Evolutionary conservation across 1,140 invertebrate genomes (phyloP).

Genomic region (Temnothorax longispinosus): DNA sequence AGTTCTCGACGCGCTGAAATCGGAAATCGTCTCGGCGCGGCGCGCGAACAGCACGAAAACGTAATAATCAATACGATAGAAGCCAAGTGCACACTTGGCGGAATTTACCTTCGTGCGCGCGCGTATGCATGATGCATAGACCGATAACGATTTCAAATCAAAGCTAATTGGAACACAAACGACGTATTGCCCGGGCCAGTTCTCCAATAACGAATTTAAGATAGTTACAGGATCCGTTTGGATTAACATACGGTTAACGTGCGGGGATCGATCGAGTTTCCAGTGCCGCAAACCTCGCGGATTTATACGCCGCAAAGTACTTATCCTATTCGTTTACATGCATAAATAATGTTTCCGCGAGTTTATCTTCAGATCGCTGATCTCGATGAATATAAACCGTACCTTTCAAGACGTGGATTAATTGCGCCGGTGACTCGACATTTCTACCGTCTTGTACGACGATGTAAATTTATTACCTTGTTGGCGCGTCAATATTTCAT

Average conservation of each 20-base stretch:
- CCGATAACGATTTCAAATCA: slow-evolving; percentile 63
- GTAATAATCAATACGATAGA: slow-evolving; percentile 55
- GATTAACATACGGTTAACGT: slow-evolving; percentile 49
- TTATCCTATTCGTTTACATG: slow-evolving; percentile 59
- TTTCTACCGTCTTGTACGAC: slow-evolving; percentile 4
- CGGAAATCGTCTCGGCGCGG: neutral
- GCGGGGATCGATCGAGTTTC: slow-evolving; percentile 39
- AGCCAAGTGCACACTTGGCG: neutral
- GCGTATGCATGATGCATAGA: slow-evolving; percentile 37
- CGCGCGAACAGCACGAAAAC: neutral
- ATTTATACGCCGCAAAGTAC: slow-evolving; percentile 30
- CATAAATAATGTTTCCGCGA: slow-evolving; percentile 59
- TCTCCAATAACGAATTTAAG: slow-evolving; percentile 55
- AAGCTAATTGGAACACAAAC: slow-evolving; percentile 49
- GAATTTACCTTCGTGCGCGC: slow-evolving; percentile 10
- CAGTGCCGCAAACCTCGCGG: slow-evolving; percentile 26
- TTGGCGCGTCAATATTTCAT: slow-evolving; percentile 21
- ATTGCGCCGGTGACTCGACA: slow-evolving; percentile 44
- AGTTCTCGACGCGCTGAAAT: neutral
- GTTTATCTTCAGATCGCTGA: slow-evolving; percentile 42
- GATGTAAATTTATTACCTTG: slow-evolving; percentile 53
- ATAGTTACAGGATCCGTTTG: slow-evolving; percentile 42
- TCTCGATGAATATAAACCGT: slow-evolving; percentile 35
- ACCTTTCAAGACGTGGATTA: slow-evolving; percentile 52
- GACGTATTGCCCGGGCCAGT: neutral